Evolutionary conservation across 2,113 vertebrate species (phyloP).

Genomic region (Podocnemis expansa): DNA sequence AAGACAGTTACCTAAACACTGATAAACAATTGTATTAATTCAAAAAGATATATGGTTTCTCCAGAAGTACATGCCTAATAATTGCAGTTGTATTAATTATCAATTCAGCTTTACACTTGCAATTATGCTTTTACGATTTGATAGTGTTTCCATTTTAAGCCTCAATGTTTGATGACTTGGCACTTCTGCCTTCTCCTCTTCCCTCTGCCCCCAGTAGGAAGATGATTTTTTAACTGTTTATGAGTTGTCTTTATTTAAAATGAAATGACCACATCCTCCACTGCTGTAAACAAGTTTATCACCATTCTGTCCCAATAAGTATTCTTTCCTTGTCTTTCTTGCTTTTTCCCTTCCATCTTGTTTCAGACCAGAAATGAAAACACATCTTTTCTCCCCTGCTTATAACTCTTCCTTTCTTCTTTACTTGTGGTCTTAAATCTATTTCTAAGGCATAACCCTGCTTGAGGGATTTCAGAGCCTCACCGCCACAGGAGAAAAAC

Average conservation of each 20-base stretch:
- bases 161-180: background rate
- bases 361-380: background rate
- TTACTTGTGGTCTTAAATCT: background rate
- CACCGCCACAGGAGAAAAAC: background rate
- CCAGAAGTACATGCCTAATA: constrained; percentile 1
- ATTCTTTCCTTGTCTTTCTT: fast-evolving
- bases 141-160: background rate
- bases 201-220: background rate
- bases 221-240: background rate
- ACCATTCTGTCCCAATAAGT: background rate
- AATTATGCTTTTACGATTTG: background rate
- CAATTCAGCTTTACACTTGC: background rate
- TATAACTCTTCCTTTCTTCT: background rate
- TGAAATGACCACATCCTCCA: background rate
- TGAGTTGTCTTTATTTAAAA: background rate
- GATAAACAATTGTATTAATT: constrained; percentile 18
- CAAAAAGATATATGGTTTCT: background rate
- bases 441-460: background rate
- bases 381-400: background rate
- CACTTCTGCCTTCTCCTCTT: background rate
- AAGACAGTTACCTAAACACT: background rate
- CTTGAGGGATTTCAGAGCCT: background rate
- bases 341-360: background rate
- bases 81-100: background rate
- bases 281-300: background rate